These are phyloP conservation scores for Mirza zaza DNA, from an alignment of 2,113 vertebrate species.

Conservation along the genomic window DNA sequence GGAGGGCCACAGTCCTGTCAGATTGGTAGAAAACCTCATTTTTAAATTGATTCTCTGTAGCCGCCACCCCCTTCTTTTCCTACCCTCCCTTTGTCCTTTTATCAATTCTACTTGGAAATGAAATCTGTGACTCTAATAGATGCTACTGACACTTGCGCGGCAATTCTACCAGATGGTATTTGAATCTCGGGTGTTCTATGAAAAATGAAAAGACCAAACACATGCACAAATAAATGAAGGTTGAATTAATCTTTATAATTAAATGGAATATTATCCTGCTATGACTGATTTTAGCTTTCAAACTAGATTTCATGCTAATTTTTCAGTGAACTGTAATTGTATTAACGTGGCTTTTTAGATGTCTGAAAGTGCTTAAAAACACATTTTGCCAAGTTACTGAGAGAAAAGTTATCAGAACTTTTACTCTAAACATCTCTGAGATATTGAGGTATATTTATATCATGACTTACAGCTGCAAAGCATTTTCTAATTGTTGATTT, in stretches of 20 bases:
- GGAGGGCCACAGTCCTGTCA: background rate
- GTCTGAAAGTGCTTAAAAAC: constrained; percentile 72
- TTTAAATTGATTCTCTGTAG: constrained; percentile 7
- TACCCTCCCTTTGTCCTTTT: constrained; percentile 49
- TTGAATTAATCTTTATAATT: constrained; percentile 87
- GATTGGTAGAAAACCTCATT: constrained; percentile 1
- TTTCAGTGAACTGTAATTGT: constrained; percentile 84
- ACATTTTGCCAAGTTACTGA: constrained; percentile 68
- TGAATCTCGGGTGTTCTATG: constrained; percentile 79
- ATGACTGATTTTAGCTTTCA: constrained; percentile 85
- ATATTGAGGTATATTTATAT: background rate
- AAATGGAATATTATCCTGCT: constrained; percentile 83
- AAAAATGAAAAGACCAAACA: constrained; percentile 83
- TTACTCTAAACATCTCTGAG: constrained; percentile 56
- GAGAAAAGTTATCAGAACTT: constrained; percentile 64
- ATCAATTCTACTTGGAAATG: constrained; percentile 52
- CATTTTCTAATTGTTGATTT: background rate
- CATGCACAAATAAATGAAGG: constrained; percentile 78
- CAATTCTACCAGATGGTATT: constrained; percentile 82
- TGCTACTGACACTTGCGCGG: constrained; percentile 67
- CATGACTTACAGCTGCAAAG: background rate
- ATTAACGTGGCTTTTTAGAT: constrained; percentile 81
- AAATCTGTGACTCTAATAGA: constrained; percentile 71
- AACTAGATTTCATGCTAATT: constrained; percentile 83
- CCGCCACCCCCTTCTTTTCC: background rate